Percentiles rank a stretch among this genome's conserved stretches.
These are phyloP conservation scores for Enteromius viviparus DNA, from an alignment of 2,797 vertebrate genomes.

Conservation along the genomic window DNA sequence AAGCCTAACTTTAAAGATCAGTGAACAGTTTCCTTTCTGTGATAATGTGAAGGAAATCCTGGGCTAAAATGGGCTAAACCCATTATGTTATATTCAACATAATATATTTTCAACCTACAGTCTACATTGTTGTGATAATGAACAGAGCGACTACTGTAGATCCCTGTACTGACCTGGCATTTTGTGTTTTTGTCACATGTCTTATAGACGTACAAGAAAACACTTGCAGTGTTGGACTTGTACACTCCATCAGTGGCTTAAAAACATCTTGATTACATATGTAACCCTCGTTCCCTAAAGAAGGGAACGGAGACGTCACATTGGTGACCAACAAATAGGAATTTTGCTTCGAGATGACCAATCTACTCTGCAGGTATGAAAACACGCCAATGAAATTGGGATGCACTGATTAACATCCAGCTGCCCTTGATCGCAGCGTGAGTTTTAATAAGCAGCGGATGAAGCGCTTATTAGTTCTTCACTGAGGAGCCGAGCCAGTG, in stretches of 20 bases:
- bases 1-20: slow-evolving; percentile 5
- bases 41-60: not conserved
- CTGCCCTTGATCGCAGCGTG: too few relatives aligned
- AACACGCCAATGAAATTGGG: too few relatives aligned
- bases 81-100: not conserved
- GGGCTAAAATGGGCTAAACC: not conserved
- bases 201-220: not conserved
- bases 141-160: not conserved
- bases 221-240: not conserved
- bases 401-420: too few relatives aligned
- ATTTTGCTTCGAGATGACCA: too few relatives aligned
- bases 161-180: not conserved
- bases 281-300: too few relatives aligned
- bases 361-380: too few relatives aligned
- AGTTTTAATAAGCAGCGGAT: too few relatives aligned
- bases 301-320: too few relatives aligned
- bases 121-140: not conserved
- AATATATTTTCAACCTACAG: not conserved
- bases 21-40: not conserved
- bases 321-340: too few relatives aligned
- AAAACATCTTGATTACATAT: not conserved
- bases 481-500: too few relatives aligned
- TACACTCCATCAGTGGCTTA: not conserved
- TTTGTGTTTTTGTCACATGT: not conserved
- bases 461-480: too few relatives aligned